phyloP scores from a whole-genome alignment of 2,113 vertebrate species.

The Rhegmatorhina hoffmannsi region DNA sequence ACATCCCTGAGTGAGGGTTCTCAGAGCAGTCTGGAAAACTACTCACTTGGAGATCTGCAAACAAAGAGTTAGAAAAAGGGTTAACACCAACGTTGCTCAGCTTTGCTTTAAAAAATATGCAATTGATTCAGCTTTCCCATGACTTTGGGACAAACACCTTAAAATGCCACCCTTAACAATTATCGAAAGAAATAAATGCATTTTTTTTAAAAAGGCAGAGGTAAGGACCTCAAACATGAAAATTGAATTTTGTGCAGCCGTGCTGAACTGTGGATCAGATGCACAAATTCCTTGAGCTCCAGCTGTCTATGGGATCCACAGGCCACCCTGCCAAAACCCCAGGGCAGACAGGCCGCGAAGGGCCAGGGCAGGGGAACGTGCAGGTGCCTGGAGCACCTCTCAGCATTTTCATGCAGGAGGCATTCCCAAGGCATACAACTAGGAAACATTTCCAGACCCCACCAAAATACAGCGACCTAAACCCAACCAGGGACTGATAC shows the following conservation, averaged over 20 bases:
- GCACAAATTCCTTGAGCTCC: accelerated
- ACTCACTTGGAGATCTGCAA: not conserved
- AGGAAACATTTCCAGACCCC: not conserved
- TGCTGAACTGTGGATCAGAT: not conserved
- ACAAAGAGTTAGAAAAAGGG: not conserved
- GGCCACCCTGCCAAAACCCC: not conserved
- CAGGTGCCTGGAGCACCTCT: not conserved
- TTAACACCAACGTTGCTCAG: not conserved
- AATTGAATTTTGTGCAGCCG: not conserved
- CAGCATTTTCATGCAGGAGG: not conserved
- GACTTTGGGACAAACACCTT: not conserved
- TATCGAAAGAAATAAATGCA: not conserved
- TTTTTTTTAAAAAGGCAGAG: not conserved
- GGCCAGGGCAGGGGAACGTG: not conserved
- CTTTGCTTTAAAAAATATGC: accelerated
- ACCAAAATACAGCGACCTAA: not conserved
- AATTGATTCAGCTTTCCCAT: not conserved
- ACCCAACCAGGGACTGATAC: not conserved
- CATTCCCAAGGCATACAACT: not conserved
- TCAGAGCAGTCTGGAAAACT: not conserved
- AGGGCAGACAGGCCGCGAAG: not conserved
- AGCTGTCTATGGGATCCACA: accelerated
- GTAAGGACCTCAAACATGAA: not conserved
- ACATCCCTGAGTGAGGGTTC: accelerated
- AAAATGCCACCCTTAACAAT: not conserved